phyloP scores from a whole-genome alignment of 2,797 vertebrate genomes.

The Acrossocheilus fasciatus region DNA sequence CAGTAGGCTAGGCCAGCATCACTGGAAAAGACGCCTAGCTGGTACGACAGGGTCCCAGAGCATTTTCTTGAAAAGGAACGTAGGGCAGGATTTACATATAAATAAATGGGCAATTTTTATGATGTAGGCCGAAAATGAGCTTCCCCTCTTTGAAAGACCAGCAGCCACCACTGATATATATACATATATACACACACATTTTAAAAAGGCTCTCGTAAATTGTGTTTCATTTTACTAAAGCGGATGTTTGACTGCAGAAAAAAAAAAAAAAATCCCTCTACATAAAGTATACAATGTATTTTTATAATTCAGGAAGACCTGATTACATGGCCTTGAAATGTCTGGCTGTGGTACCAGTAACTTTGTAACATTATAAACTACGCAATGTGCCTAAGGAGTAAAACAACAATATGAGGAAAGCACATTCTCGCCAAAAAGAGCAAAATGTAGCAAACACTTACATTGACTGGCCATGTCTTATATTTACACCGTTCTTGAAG shows the following conservation, averaged over 20 bases:
- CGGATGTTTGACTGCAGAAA: not conserved
- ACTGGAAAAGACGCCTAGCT: too few species aligned
- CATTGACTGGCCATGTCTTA: not conserved
- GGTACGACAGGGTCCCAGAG: too few species aligned
- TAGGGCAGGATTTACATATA: too few species aligned
- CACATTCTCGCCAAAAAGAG: slow-evolving; percentile 2
- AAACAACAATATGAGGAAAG: not conserved
- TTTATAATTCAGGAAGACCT: not conserved
- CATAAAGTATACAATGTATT: not conserved
- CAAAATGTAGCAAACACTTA: not conserved
- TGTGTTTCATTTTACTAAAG: not conserved
- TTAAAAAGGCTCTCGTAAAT: not conserved
- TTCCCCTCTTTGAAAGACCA: too few species aligned
- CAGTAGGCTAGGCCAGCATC: too few species aligned
- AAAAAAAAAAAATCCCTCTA: not conserved
- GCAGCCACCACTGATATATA: not conserved
- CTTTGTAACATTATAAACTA: slow-evolving; percentile 29
- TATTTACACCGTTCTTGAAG: not conserved
- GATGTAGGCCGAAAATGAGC: too few species aligned
- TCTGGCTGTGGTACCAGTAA: not conserved
- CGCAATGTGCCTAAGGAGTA: slow-evolving; percentile 14
- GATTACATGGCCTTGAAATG: slow-evolving; percentile 25
- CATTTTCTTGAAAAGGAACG: too few species aligned
- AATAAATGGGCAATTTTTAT: too few species aligned
- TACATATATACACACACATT: too few species aligned